Evolutionary conservation across 92 coral and sea anemone genomes (phyloP).

Genomic region (Anthopleura xanthogrammica): DNA sequence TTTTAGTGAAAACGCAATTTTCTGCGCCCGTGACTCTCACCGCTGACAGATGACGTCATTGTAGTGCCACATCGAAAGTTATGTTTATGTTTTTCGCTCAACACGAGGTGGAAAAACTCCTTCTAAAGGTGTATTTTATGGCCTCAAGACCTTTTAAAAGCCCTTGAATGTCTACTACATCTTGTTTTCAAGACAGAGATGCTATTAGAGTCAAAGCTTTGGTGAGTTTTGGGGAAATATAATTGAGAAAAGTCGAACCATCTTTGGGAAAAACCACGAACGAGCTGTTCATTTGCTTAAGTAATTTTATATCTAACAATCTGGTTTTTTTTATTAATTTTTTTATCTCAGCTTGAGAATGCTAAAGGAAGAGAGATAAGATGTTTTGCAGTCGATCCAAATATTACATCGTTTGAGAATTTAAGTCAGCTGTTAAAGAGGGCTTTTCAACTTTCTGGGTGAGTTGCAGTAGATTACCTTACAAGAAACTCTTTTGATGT

Average conservation of each 20-base stretch:
- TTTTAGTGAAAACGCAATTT: not conserved
- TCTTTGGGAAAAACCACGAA: slow-evolving; percentile 3
- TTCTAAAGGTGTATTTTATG: not conserved
- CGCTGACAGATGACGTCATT: slow-evolving; percentile 46
- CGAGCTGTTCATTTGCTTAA: slow-evolving; percentile 24
- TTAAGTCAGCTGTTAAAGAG: slow-evolving; percentile 73
- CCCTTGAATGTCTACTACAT: slow-evolving; percentile 30
- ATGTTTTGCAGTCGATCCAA: slow-evolving; percentile 92
- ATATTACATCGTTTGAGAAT: slow-evolving; percentile 88
- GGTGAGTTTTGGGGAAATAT: slow-evolving; percentile 44
- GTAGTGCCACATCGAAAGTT: slow-evolving; percentile 41
- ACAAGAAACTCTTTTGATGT: not conserved
- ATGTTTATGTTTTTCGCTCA: slow-evolving; percentile 7
- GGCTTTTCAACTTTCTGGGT: slow-evolving; percentile 89
- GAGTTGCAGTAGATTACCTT: not conserved
- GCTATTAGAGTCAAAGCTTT: slow-evolving; percentile 89
- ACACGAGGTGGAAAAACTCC: slow-evolving; percentile 27
- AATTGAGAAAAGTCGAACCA: not conserved
- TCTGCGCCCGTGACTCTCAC: slow-evolving; percentile 23
- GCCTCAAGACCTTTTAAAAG: slow-evolving; percentile 2
- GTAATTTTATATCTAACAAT: too few species aligned
- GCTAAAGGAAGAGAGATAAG: slow-evolving; percentile 53
- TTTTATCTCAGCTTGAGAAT: slow-evolving; percentile 52
- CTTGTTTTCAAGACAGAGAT: slow-evolving; percentile 73
- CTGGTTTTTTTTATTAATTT: slow-evolving; percentile 1